Percentiles rank a stretch among this genome's conserved stretches.
These are phyloP conservation scores for Dynastes hyllus DNA, from an alignment of 2,888 invertebrate species.

Conservation along the genomic window DNA sequence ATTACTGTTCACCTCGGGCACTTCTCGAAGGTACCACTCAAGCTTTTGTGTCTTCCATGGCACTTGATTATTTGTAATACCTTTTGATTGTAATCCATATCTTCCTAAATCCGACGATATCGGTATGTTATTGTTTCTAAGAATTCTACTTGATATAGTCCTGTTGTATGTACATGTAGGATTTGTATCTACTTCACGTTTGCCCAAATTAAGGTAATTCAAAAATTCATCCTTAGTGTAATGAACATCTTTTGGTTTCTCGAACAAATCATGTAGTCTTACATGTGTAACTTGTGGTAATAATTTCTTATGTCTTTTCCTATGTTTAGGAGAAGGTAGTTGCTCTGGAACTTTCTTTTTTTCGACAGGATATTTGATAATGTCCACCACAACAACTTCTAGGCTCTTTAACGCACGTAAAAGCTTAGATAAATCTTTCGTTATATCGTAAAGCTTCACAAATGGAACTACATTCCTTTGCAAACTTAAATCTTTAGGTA, in stretches of 20 bases:
- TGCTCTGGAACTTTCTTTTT: background rate
- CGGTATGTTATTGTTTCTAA: slow-evolving; percentile 60
- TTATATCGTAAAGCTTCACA: slow-evolving; percentile 27
- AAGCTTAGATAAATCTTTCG: slow-evolving; percentile 2
- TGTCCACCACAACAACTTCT: slow-evolving; percentile 25
- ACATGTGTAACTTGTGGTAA: slow-evolving; percentile 43
- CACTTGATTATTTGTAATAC: slow-evolving; percentile 57
- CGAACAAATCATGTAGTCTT: slow-evolving; percentile 53
- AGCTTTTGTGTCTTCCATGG: slow-evolving; percentile 55
- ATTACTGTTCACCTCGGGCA: slow-evolving; percentile 43
- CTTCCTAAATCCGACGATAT: slow-evolving; percentile 65
- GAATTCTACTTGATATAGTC: slow-evolving; percentile 52
- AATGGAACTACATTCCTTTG: slow-evolving; percentile 16
- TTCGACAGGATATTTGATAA: slow-evolving; percentile 5
- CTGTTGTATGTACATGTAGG: background rate
- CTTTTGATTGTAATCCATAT: slow-evolving; percentile 54
- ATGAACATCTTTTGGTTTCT: slow-evolving; percentile 44
- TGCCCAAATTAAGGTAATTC: slow-evolving; percentile 56
- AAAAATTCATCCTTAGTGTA: slow-evolving; percentile 58
- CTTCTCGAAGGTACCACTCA: slow-evolving; percentile 63
- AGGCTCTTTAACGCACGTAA: background rate
- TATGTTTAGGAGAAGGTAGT: background rate
- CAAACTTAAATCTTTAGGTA: background rate
- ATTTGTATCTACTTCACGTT: slow-evolving; percentile 21
- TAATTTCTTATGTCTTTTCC: background rate